A percentile compares a stretch with the other conserved stretches of the same genome.
Conservation (phyloP, 2,888 invertebrate genomes). For the Melanotus villosus region DNA sequence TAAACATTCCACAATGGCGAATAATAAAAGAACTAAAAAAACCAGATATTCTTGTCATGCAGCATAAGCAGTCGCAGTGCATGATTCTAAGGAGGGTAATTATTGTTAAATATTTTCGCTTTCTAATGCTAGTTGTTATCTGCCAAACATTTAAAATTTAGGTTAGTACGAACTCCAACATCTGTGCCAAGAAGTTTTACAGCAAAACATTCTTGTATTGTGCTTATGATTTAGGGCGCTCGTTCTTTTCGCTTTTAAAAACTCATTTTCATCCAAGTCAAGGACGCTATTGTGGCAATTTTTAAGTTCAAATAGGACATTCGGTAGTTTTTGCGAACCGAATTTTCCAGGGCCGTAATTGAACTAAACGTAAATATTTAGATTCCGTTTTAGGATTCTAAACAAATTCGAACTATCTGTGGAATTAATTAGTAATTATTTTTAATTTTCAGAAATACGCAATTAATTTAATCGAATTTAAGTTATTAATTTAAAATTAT, state of each 20-base stretch:
- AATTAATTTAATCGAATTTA: no score
- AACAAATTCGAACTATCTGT: no score
- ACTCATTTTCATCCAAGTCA: conserved; percentile 36
- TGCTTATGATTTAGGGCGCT: conserved; percentile 40
- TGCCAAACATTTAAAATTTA: conserved; percentile 60
- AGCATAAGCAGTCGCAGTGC: conserved; percentile 56
- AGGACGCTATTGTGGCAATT: conserved; percentile 22
- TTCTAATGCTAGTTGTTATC: conserved; percentile 60
- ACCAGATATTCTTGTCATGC: conserved; percentile 55
- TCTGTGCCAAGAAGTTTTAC: conserved; percentile 37
- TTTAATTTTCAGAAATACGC: no score
- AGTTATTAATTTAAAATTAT: no score
- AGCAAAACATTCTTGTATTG: conserved; percentile 28
- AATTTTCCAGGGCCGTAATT: background rate
- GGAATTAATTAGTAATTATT: no score
- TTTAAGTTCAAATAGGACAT: background rate
- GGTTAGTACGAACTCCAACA: conserved; percentile 54
- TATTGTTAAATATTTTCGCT: conserved; percentile 65
- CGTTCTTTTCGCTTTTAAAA: conserved; percentile 30
- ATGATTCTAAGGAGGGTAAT: conserved; percentile 61
- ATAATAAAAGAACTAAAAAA: conserved; percentile 37
- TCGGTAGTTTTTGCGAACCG: no score
- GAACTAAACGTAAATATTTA: no score
- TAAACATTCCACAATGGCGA: conserved; percentile 27
- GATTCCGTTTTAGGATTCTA: no score